These are phyloP conservation scores for Cecidostiba fungosa DNA, from an alignment of 2,888 invertebrate genomes.

Conservation along the genomic window DNA sequence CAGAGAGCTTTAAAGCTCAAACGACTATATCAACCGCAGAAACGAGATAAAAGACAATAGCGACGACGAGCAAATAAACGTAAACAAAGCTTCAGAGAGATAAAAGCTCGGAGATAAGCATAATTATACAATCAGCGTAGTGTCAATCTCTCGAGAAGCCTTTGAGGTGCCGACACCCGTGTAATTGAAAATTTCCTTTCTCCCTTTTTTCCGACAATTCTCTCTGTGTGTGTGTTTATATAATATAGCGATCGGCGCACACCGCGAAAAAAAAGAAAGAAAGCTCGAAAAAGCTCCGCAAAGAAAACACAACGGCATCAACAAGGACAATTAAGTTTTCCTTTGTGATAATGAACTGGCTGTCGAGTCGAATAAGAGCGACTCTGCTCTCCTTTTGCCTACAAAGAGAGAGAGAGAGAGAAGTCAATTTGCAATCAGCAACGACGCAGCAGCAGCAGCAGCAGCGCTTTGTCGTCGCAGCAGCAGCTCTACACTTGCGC, in stretches of 20 bases:
- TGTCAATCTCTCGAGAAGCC: neutral
- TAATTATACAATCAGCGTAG: conserved; percentile 45
- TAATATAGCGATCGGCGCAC: neutral
- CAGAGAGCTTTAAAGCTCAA: too few species aligned
- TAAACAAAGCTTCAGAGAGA: neutral
- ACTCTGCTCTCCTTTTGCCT: conserved; percentile 24
- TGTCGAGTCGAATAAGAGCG: conserved; percentile 57
- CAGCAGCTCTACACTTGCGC: conserved; percentile 40
- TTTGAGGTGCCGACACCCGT: neutral
- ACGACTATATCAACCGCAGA: too few species aligned
- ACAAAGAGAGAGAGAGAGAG: conserved; percentile 53
- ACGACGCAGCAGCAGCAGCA: conserved; percentile 64
- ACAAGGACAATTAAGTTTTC: conserved; percentile 32
- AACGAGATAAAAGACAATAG: too few species aligned
- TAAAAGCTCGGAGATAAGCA: neutral
- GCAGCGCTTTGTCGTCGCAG: conserved; percentile 66
- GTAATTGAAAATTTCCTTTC: conserved; percentile 31
- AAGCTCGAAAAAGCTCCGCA: neutral
- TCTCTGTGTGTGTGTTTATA: too few species aligned
- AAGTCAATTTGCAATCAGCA: conserved; percentile 77
- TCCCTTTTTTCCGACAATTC: neutral
- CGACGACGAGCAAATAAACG: neutral
- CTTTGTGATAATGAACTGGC: conserved; percentile 68
- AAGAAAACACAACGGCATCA: conserved; percentile 4
- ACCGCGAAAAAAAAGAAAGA: neutral